Conservation (phyloP, 2,888 invertebrate genomes). For the Muschampia plurimacula region DNA sequence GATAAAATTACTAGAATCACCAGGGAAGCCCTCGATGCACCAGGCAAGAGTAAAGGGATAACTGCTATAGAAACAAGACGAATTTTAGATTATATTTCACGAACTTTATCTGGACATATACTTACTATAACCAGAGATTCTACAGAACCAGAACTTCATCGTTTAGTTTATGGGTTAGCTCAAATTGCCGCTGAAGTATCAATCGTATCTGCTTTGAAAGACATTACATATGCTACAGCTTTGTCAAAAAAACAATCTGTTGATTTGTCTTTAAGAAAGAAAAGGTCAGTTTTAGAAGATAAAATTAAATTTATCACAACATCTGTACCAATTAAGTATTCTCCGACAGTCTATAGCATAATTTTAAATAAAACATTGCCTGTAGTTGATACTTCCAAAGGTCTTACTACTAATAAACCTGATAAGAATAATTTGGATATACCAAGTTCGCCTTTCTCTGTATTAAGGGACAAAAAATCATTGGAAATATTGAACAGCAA, state of each 20-base stretch:
- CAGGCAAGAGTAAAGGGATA: slow-evolving; percentile 76
- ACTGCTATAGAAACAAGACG: slow-evolving; percentile 79
- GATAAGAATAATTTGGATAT: slow-evolving; percentile 27
- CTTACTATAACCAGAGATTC: slow-evolving; percentile 72
- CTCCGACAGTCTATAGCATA: slow-evolving; percentile 59
- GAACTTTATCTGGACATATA: slow-evolving; percentile 76
- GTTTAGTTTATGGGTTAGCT: slow-evolving; percentile 77
- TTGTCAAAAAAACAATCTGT: slow-evolving; percentile 78
- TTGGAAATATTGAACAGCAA: slow-evolving; percentile 54
- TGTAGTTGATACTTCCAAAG: background rate
- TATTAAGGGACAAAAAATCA: slow-evolving; percentile 62
- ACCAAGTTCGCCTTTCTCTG: slow-evolving; percentile 62
- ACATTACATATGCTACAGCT: slow-evolving; percentile 74
- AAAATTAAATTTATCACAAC: slow-evolving; percentile 48
- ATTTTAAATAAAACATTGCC: slow-evolving; percentile 64
- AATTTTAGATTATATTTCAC: slow-evolving; percentile 78
- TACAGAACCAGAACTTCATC: slow-evolving; percentile 79
- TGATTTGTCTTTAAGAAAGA: slow-evolving; percentile 72
- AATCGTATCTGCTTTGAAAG: slow-evolving; percentile 77
- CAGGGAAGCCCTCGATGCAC: slow-evolving; percentile 75
- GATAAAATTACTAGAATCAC: slow-evolving; percentile 81
- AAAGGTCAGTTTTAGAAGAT: slow-evolving; percentile 58
- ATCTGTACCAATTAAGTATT: slow-evolving; percentile 43
- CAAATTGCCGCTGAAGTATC: slow-evolving; percentile 81
- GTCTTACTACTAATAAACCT: background rate